Evolutionary conservation across 2,797 vertebrate genomes (phyloP).

Genomic region (Cyprinella venusta): DNA sequence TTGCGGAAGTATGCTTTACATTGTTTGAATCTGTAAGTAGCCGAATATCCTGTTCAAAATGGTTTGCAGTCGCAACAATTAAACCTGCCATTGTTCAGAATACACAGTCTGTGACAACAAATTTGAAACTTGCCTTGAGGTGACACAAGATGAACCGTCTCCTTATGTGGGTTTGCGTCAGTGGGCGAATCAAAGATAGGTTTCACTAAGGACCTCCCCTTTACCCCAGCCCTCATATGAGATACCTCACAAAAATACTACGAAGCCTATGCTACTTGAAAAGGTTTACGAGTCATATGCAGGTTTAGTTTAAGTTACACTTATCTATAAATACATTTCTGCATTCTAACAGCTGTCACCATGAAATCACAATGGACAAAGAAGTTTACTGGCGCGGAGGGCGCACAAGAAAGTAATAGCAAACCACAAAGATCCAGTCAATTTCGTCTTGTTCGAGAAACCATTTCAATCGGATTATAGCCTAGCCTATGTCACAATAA

Average conservation of each 20-base stretch:
- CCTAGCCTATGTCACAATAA: not conserved
- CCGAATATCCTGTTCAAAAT: not conserved
- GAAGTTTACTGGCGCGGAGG: not conserved
- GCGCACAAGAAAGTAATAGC: too few species aligned
- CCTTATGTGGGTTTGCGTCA: not conserved
- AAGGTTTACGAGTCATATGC: not conserved
- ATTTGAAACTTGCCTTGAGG: slow-evolving; percentile 21
- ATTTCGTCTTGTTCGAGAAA: not conserved
- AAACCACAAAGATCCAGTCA: too few species aligned
- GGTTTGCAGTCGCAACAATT: not conserved
- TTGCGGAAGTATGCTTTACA: not conserved
- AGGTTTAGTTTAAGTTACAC: not conserved
- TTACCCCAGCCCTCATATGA: not conserved
- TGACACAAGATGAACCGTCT: not conserved
- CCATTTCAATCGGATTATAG: not conserved
- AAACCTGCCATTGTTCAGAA: not conserved
- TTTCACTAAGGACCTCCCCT: slow-evolving; percentile 21
- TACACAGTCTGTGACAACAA: not conserved
- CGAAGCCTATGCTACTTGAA: not conserved
- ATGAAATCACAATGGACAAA: not conserved
- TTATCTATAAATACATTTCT: not conserved
- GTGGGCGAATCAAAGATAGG: not conserved
- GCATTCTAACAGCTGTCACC: not conserved
- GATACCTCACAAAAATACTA: not conserved
- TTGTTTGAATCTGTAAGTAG: not conserved